Conservation (phyloP, 2,888 invertebrate genomes). For the Priocnemis perturbator region DNA sequence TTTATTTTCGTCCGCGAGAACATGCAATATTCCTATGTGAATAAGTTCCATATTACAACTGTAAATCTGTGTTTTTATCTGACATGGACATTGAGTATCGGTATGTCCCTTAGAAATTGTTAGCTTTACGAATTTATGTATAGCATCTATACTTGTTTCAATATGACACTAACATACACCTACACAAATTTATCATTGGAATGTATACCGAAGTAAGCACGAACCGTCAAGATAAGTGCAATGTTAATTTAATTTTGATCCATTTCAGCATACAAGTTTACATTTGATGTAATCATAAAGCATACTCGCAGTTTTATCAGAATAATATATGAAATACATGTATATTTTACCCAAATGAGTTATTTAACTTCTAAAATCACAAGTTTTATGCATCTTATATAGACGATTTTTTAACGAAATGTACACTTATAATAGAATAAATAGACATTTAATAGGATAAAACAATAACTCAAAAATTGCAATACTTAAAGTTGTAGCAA, state of each 20-base stretch:
- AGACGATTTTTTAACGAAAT: background rate
- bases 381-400: background rate
- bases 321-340: constrained; percentile 21
- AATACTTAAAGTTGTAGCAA: background rate
- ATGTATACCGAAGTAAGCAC: constrained; percentile 2
- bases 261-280: constrained; percentile 66
- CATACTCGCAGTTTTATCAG: constrained; percentile 29
- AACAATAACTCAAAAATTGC: background rate
- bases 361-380: constrained; percentile 15
- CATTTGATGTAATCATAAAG: constrained; percentile 30
- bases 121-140: too few relatives aligned
- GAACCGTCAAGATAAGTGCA: constrained; percentile 32
- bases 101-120: too few relatives aligned
- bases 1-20: too few relatives aligned
- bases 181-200: too few relatives aligned
- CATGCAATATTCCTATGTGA: too few relatives aligned
- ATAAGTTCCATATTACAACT: too few relatives aligned
- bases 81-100: too few relatives aligned
- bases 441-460: background rate
- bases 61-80: too few relatives aligned
- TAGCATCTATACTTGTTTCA: too few relatives aligned
- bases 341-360: constrained; percentile 9
- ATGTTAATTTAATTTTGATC: constrained; percentile 64
- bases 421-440: background rate
- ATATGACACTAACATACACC: too few relatives aligned